phyloP scores from a whole-genome alignment of 2,113 vertebrate species.

The Galemys pyrenaicus region DNA sequence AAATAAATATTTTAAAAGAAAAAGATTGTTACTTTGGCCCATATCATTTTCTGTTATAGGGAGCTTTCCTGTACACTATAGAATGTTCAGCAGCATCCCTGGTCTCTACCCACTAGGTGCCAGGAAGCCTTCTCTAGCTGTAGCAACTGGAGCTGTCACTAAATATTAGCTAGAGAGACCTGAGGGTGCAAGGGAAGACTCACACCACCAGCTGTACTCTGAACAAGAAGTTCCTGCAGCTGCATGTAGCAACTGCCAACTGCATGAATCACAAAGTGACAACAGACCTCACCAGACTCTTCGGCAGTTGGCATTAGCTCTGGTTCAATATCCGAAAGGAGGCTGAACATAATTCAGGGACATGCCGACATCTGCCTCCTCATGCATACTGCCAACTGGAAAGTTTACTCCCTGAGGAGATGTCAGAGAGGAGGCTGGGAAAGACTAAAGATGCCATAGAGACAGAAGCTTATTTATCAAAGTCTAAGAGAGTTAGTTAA shows the following conservation, averaged over 20 bases:
- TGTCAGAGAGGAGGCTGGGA: not conserved
- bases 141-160: not conserved
- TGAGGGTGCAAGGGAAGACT: not conserved
- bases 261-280: not conserved
- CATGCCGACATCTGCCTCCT: not conserved
- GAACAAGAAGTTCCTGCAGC: not conserved
- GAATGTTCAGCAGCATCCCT: not conserved
- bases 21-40: not conserved
- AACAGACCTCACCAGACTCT: not conserved
- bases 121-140: not conserved
- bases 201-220: no score
- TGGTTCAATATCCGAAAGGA: not conserved
- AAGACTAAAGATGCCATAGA: not conserved
- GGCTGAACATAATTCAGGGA: not conserved
- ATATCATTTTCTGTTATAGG: not conserved
- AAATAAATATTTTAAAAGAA: no score
- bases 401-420: not conserved
- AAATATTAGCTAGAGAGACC: not conserved
- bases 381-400: not conserved
- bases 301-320: not conserved
- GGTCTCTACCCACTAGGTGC: not conserved
- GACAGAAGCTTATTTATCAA: not conserved
- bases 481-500: not conserved
- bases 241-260: not conserved
- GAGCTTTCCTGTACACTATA: not conserved